Evolutionary conservation across 64 coral and sea anemone genomes (phyloP).

Genomic region (Orbicella faveolata): DNA sequence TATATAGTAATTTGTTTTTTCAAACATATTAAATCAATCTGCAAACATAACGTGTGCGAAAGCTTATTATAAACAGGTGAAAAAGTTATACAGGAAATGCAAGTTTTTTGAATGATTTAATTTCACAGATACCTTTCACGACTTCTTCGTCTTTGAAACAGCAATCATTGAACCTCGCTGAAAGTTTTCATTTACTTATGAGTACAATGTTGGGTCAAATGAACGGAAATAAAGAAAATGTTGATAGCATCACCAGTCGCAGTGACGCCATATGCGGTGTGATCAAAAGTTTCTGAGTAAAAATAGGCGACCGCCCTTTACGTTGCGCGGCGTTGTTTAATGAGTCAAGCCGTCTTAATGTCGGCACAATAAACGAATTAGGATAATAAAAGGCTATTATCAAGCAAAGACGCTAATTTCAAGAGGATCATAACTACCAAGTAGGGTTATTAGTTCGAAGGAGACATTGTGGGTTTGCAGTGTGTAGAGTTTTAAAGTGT

Average conservation of each 20-base stretch:
- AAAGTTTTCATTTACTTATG: too few relatives aligned
- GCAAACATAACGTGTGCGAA: neutral
- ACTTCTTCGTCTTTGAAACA: too few relatives aligned
- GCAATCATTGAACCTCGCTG: too few relatives aligned
- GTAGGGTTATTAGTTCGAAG: slow-evolving; percentile 4
- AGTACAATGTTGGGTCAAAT: neutral
- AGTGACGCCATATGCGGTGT: slow-evolving; percentile 27
- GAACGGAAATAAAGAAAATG: neutral
- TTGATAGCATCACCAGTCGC: neutral
- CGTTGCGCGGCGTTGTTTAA: neutral
- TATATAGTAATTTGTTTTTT: neutral
- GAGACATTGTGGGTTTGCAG: neutral
- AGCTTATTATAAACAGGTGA: neutral
- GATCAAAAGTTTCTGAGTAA: slow-evolving; percentile 34
- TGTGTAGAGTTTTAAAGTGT: neutral
- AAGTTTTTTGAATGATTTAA: neutral
- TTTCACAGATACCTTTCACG: too few relatives aligned
- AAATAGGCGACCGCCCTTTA: neutral
- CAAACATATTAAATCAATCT: neutral
- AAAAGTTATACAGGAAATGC: neutral
- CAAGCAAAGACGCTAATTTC: neutral
- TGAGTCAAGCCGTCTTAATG: slow-evolving; percentile 11
- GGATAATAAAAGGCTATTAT: slow-evolving; percentile 22
- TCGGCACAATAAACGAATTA: slow-evolving; percentile 3
- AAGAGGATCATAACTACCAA: neutral